Evolutionary conservation across 1,140 invertebrate genomes (phyloP), one percentile per base, ranked within the genome.

Genomic region (Drosophila elegans): DNA sequence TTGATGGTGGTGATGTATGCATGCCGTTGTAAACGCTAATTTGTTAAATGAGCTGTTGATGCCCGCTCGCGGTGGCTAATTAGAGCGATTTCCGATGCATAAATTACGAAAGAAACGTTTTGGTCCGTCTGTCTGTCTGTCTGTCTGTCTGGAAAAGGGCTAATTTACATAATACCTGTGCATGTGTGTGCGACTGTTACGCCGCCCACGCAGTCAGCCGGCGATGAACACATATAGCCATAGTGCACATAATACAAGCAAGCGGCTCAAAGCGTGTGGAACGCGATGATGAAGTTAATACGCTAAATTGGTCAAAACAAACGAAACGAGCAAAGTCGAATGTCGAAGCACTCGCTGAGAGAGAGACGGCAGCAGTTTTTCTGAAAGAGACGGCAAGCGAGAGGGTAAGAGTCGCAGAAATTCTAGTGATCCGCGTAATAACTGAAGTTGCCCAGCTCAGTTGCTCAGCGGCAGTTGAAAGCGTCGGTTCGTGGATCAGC

Each of bases 291-390:
- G 83, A 86, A 57, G 83, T 82, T 86, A 74, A 73, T 88, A 79
- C 84, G 83, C 79, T 62, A 80, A 88, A 80, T 88, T 88, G 83
- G 83, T 88, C 83, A 88, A 88, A 88, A 89, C 84, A 88, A 89
- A 80, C 74, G 57, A 66, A 77, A 39, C 55, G 61, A 44, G 42
- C 53, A 41, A 68, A 63, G 39, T 57, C 38, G 54, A 73, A 72
- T 57, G 64, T 69, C 45, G 45, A 29, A 62, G 69, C 41, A 36
- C 29, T 36, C 36, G 29, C 11, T 27, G 9, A 71, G 25, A 77
- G 25, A 77, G 49, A 69, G 57, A 42, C 4, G 54, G 53, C 46
- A 4, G 53, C 12, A 72, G 21, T 29, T 11, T n/a, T 10, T 5
- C 10, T 7, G 36, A 67, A 44, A 59, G 73, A 61, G 62, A 67